Evolutionary conservation across 92 coral and sea anemone genomes (phyloP), one percentile per base, ranked within the genome.

Genomic region (Porites lobata): DNA sequence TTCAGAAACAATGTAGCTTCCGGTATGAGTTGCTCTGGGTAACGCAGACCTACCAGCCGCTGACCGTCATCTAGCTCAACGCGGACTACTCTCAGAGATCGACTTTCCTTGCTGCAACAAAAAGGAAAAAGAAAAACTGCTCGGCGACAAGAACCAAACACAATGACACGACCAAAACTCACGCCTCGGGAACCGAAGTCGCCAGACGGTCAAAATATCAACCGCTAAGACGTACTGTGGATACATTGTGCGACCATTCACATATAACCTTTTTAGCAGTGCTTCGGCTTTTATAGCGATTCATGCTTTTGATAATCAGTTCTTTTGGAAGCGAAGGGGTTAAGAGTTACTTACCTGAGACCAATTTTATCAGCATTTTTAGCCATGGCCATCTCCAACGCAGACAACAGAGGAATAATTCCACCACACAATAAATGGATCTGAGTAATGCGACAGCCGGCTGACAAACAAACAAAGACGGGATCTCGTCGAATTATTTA

Each of bases 41-140:
- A 97, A 67, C 99, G 96, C 84, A 97, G 81, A 21, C 99, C 99
- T 20, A 97, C 99, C 89, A 97, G 85, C 92, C 99, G 99, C 89
- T 96, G 99, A 86, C 98, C 99, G 81, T 82, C 87, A 83, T 92
- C 96, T 65, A 97, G 93, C 69, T 97, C 97, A 47, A 97, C 99
- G 75, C 99, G 98, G 76, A 97, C 98, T 29, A 97, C 99, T 82
- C 99, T 98, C 22, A 97, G 86, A 15, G 97, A 92, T 26, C 99
- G 95, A 53, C 91, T 90, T 75, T 94, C 98, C 86, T 96, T 95
- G 75, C 99, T 97, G 76, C 18, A 19, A 69, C 20, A 79, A 29
- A 29, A 29, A 29, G 32, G 3, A 29, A 29, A 1, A 29, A 29
- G 32, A 1, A 29, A 29, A 29, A 29, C 32, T 1, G 32, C 32